phyloP scores from a whole-genome alignment of 2,113 vertebrate species.

The Cepphus grylle region DNA sequence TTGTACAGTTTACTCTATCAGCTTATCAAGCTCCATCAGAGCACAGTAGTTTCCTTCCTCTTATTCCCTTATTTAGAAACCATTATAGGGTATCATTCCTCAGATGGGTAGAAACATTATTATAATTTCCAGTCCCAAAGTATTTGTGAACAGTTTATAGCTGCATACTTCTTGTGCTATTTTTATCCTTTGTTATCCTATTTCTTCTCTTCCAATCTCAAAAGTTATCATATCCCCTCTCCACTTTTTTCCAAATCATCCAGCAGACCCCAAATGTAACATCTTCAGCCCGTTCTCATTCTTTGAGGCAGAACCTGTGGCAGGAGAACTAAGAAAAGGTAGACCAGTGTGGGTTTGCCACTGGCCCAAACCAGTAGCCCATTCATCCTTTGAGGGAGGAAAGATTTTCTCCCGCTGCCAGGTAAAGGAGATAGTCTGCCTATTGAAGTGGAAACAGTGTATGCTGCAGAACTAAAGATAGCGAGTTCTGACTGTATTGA shows the following conservation, averaged over 20 bases:
- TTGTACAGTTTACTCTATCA: conserved; percentile 15
- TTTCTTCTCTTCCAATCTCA: not conserved
- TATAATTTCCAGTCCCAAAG: not conserved
- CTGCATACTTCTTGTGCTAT: not conserved
- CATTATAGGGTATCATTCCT: not conserved
- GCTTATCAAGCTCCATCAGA: conserved; percentile 25
- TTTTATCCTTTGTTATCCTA: not conserved
- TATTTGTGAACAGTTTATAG: not conserved
- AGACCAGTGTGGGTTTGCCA: not conserved
- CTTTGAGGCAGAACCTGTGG: not conserved
- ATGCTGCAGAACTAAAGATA: not conserved
- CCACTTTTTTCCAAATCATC: not conserved
- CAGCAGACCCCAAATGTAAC: not conserved
- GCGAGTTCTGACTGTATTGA: not conserved
- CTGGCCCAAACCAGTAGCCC: not conserved
- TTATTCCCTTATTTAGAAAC: conserved; percentile 41
- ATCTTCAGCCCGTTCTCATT: not conserved
- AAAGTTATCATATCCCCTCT: not conserved
- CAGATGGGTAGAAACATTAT: not conserved
- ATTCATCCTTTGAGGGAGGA: not conserved
- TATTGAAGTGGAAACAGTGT: not conserved
- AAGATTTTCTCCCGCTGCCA: not conserved
- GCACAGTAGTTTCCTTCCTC: conserved; percentile 45
- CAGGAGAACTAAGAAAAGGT: not conserved
- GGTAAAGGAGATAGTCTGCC: not conserved